Conservation (phyloP, 2,888 invertebrate genomes). For the Blastobasis adustella region DNA sequence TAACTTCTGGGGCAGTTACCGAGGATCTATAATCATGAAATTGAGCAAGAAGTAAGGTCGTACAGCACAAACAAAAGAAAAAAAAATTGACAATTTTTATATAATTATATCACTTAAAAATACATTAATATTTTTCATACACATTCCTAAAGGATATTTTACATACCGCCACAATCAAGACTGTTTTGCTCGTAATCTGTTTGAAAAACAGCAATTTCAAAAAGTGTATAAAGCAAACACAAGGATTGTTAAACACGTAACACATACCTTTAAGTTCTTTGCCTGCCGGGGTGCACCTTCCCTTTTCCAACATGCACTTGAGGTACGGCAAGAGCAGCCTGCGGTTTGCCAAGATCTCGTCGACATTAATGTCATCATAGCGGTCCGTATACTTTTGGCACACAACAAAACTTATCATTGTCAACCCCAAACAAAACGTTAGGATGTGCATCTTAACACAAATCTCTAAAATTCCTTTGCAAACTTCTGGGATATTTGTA, state of each 20-base stretch:
- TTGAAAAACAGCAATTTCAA: not conserved
- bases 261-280: conserved; percentile 78
- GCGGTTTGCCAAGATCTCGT: conserved; percentile 79
- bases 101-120: no score
- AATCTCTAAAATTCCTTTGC: no score
- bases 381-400: conserved; percentile 73
- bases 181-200: no score
- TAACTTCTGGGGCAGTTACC: no score
- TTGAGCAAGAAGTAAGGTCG: no score
- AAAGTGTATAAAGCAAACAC: not conserved
- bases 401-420: conserved; percentile 14
- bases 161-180: no score
- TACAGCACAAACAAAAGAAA: no score
- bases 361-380: conserved; percentile 81
- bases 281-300: conserved; percentile 80
- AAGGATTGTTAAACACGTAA: not conserved
- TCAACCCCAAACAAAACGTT: conserved; percentile 17
- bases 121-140: no score
- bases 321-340: conserved; percentile 79
- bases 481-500: no score
- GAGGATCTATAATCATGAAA: no score
- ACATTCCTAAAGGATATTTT: no score
- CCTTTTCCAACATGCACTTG: conserved; percentile 78
- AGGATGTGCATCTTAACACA: conserved; percentile 33
- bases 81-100: no score